A percentile compares a stretch with the other conserved stretches of the same genome.
These are phyloP conservation scores for Hydropsyche betteni DNA, from an alignment of 2,888 invertebrate genomes.

Conservation along the genomic window DNA sequence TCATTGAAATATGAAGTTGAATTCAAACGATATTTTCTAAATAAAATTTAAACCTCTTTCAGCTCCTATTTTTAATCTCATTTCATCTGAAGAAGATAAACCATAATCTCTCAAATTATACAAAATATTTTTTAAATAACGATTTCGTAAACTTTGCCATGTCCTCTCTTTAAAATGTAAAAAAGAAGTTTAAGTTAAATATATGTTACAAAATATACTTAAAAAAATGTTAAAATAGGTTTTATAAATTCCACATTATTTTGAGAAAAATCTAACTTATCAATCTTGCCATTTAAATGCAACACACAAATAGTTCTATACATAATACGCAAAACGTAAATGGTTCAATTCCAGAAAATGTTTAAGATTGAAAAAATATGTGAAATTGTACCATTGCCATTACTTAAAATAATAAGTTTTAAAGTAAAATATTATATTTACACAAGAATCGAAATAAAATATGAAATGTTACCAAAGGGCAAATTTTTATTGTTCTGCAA, in stretches of 20 bases:
- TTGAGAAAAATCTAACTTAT: too few species aligned
- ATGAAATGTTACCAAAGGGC: conserved; percentile 23
- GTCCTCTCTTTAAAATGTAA: conserved; percentile 54
- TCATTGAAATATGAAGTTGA: too few species aligned
- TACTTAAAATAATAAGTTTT: background rate
- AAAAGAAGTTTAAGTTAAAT: conserved; percentile 53
- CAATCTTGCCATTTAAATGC: too few species aligned
- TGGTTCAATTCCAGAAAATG: background rate
- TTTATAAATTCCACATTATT: background rate
- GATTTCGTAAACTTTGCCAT: conserved; percentile 64
- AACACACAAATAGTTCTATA: too few species aligned
- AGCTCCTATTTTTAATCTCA: conserved; percentile 52
- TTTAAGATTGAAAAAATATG: background rate
- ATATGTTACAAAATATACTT: conserved; percentile 35
- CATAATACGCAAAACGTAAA: too few species aligned
- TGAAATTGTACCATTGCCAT: background rate
- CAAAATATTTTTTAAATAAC: conserved; percentile 62
- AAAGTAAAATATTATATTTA: background rate
- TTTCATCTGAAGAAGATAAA: conserved; percentile 54
- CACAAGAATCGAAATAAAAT: background rate
- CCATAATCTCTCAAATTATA: conserved; percentile 57
- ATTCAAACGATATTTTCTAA: too few species aligned
- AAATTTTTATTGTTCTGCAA: conserved; percentile 54
- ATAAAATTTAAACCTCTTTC: conserved; percentile 40
- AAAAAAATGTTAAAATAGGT: background rate